Percentiles rank a stretch among this genome's conserved stretches.
These are phyloP conservation scores for Hemicordylus capensis DNA, from an alignment of 2,113 vertebrate genomes.

Conservation along the genomic window DNA sequence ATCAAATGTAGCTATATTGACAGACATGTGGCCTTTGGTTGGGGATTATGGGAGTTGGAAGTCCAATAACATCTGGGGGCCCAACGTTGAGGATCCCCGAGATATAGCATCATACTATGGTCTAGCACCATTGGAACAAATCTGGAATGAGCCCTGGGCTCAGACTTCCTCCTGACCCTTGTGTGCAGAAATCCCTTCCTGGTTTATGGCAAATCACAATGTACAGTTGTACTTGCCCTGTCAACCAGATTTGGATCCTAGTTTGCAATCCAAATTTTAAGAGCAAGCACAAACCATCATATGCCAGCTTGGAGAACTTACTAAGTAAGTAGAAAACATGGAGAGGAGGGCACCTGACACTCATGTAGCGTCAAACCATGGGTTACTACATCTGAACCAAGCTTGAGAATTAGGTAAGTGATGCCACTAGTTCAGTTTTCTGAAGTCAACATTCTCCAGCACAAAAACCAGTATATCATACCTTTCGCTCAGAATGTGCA, in stretches of 20 bases:
- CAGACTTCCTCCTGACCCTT: neutral
- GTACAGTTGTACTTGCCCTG: too few relatives aligned
- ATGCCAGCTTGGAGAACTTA: neutral
- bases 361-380: neutral
- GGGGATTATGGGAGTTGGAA: too few relatives aligned
- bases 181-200: neutral
- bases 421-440: neutral
- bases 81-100: too few relatives aligned
- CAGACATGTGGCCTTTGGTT: neutral
- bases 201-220: too few relatives aligned
- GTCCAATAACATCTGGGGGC: too few relatives aligned
- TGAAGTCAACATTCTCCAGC: neutral
- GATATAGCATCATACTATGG: neutral
- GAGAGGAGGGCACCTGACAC: neutral
- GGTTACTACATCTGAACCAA: neutral
- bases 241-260: too few relatives aligned
- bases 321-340: too few relatives aligned
- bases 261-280: too few relatives aligned
- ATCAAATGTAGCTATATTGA: neutral
- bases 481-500: neutral
- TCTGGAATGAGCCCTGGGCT: neutral
- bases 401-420: neutral
- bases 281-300: neutral
- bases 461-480: too few relatives aligned
- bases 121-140: too few relatives aligned